Evolutionary conservation across 2,888 invertebrate genomes (phyloP).

Genomic region (Sycophila texana): DNA sequence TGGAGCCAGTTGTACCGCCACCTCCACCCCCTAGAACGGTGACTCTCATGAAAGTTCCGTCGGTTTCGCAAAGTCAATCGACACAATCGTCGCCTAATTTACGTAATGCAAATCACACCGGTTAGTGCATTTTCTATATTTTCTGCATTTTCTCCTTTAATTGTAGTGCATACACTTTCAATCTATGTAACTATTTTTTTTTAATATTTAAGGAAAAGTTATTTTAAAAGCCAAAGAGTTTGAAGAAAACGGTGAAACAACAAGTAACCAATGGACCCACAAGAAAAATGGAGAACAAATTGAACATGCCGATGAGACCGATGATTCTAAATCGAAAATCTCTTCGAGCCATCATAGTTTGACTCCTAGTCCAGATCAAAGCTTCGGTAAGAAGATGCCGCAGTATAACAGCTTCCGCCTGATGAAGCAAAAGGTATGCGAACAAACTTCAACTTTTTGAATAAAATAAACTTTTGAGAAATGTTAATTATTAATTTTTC

Average conservation of each 20-base stretch:
- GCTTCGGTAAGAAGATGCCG: constrained; percentile 68
- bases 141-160: not conserved
- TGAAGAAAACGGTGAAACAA: constrained; percentile 40
- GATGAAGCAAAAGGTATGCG: constrained; percentile 73
- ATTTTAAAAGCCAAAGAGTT: constrained; percentile 50
- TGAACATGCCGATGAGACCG: constrained; percentile 47
- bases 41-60: constrained; percentile 67
- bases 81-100: constrained; percentile 48
- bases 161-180: not conserved
- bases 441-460: not conserved
- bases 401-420: constrained; percentile 73
- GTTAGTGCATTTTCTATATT: constrained; percentile 52
- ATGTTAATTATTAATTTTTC: not conserved
- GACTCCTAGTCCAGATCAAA: constrained; percentile 69
- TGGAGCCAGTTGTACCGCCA: constrained; percentile 69
- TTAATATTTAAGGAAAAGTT: constrained; percentile 38
- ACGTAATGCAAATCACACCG: constrained; percentile 61
- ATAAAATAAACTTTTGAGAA: too few relatives aligned
- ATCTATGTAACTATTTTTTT: constrained; percentile 4
- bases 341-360: constrained; percentile 66
- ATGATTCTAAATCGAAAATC: constrained; percentile 45
- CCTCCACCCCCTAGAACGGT: constrained; percentile 72
- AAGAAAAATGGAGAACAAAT: constrained; percentile 54
- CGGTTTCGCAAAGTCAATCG: constrained; percentile 48
- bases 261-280: constrained; percentile 42